A percentile compares a stretch with the other conserved stretches of the same genome.
phyloP scores from a whole-genome alignment of 2,888 invertebrate species.

The Suillia variegata region DNA sequence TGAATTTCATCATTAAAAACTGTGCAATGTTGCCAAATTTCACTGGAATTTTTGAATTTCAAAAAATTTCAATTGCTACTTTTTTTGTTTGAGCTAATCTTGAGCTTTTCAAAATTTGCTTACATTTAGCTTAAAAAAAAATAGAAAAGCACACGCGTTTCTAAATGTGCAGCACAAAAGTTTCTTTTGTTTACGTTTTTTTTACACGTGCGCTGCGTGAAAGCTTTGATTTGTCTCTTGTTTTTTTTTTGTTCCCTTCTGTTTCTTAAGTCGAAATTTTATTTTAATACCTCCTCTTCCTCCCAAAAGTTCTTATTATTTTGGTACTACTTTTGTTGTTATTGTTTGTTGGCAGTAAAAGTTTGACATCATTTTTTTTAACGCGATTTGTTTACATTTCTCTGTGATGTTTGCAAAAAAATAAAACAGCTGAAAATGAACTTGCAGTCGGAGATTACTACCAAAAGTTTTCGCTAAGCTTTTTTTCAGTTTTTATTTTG shows the following conservation, averaged over 20 bases:
- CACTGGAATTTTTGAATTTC: slow-evolving; percentile 19
- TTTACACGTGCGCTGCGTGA: slow-evolving; percentile 1
- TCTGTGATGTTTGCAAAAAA: neutral
- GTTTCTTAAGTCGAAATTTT: no score
- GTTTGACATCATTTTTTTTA: no score
- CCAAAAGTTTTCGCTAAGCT: neutral
- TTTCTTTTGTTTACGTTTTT: slow-evolving; percentile 49
- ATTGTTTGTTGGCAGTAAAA: neutral
- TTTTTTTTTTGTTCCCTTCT: neutral
- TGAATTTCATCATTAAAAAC: slow-evolving; percentile 24
- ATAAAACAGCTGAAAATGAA: neutral
- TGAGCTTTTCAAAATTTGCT: no score
- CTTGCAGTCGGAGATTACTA: neutral
- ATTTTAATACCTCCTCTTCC: no score
- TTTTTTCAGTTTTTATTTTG: neutral
- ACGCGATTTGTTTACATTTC: neutral
- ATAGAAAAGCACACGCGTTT: no score
- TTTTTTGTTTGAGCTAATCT: no score
- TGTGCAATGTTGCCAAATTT: slow-evolving; percentile 45
- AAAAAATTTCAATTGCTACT: no score
- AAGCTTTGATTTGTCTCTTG: neutral
- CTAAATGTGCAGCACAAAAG: no score
- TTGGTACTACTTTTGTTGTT: neutral
- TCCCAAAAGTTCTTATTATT: neutral
- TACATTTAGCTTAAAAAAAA: no score